Evolutionary conservation across 2,888 invertebrate species (phyloP).

Genomic region (Eledone cirrhosa): DNA sequence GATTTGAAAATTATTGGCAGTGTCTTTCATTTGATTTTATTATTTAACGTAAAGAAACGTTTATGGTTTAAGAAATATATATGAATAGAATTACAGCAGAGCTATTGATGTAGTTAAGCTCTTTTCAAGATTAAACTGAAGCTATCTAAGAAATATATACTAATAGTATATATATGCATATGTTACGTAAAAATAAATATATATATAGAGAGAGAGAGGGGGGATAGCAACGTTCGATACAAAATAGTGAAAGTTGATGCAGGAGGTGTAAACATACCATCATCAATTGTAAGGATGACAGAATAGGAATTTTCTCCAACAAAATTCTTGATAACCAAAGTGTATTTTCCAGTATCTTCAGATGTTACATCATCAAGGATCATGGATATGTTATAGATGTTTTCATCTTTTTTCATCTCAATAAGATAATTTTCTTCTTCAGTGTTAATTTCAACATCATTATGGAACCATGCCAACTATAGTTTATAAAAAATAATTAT

Average conservation of each 20-base stretch:
- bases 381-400: slow-evolving; percentile 72
- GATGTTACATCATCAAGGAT: slow-evolving; percentile 71
- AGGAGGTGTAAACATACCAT: slow-evolving; percentile 38
- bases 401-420: slow-evolving; percentile 44
- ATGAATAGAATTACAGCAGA: too few species aligned
- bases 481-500: slow-evolving; percentile 13
- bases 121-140: too few species aligned
- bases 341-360: slow-evolving; percentile 62
- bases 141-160: too few species aligned
- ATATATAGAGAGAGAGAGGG: too few species aligned
- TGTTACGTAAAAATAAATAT: too few species aligned
- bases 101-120: too few species aligned
- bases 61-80: too few species aligned
- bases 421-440: slow-evolving; percentile 49
- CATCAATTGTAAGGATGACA: slow-evolving; percentile 63
- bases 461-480: slow-evolving; percentile 61
- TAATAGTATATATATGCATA: too few species aligned
- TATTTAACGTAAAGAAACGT: too few species aligned
- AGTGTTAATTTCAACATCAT: slow-evolving; percentile 47
- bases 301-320: slow-evolving; percentile 59
- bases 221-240: background rate
- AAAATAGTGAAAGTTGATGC: background rate
- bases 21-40: too few species aligned
- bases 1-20: too few species aligned
- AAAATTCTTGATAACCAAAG: slow-evolving; percentile 59